Conservation (phyloP, 2,888 invertebrate species). For the Apoda limacodes region DNA sequence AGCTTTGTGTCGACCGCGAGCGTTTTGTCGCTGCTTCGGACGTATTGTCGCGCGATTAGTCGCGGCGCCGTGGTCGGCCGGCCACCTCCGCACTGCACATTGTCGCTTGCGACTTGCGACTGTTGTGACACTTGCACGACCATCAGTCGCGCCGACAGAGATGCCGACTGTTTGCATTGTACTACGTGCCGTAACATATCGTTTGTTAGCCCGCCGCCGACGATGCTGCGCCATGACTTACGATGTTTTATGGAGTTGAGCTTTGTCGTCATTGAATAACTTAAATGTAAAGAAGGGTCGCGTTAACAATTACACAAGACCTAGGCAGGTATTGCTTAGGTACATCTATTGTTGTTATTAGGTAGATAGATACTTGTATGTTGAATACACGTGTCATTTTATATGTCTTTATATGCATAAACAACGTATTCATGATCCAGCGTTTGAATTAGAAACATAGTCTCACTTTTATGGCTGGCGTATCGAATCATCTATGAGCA, state of each 20-base stretch:
- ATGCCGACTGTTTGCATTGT: constrained; percentile 65
- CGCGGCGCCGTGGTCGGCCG: constrained; percentile 34
- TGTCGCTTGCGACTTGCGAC: constrained; percentile 38
- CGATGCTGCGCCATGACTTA: constrained; percentile 30
- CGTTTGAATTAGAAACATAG: too few relatives aligned
- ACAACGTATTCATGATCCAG: too few relatives aligned
- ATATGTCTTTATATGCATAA: too few relatives aligned
- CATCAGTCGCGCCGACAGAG: constrained; percentile 53
- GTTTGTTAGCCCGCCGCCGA: constrained; percentile 45
- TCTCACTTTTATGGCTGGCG: too few relatives aligned
- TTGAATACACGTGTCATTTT: too few relatives aligned
- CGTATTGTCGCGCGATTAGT: constrained; percentile 53
- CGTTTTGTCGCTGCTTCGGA: constrained; percentile 26
- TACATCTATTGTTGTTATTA: too few relatives aligned
- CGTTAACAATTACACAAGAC: constrained; percentile 45
- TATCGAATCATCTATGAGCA: too few relatives aligned
- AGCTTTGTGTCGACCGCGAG: too few relatives aligned
- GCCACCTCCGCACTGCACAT: constrained; percentile 36
- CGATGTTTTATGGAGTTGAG: constrained; percentile 41
- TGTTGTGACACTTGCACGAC: constrained; percentile 52
- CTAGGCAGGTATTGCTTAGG: constrained; percentile 25
- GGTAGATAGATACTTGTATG: too few relatives aligned
- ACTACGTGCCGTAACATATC: constrained; percentile 63
- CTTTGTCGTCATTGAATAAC: constrained; percentile 43
- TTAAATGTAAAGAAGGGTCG: constrained; percentile 35